Evolutionary conservation across 2,797 vertebrate species (phyloP), one percentile per base, ranked within the genome.

Genomic region (Phataginus tricuspis): DNA sequence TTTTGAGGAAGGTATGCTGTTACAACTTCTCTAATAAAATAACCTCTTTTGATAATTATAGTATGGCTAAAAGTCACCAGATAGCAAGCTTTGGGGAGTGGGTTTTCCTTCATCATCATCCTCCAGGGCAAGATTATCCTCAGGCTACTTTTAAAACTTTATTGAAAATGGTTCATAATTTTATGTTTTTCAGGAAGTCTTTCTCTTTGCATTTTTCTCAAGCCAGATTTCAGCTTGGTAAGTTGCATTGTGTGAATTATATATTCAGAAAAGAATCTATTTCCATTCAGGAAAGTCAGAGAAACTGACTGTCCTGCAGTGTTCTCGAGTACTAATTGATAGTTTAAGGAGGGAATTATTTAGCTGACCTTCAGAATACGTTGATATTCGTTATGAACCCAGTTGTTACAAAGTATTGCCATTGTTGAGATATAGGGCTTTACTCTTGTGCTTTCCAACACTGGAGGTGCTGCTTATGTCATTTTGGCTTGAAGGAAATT

Each of bases 131-230:
- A 45, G 45, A 45, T 45, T 45, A 45, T 45, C 45, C 45, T 45
- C 45, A 45, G n/a, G 14, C 53, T 55, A 5, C 63, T 86, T 87
- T 87, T 42, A 83, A 34, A 53, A 61, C 63, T 91, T 87, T 86
- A 31, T 55, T 85, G 79, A 95, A 93, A 91, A 69, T 68, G 5
- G 31, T 34, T 90, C 27, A 59, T 91, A 45, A 63, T 84, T 80
- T 75, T 93, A 59, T 15, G 23, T 63, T 59, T 94, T 69, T 59
- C 63, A 61, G 49, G 13, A 89, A 78, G 45, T 86, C 7, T 51
- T 77, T 94, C 78, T 91, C 49, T 37, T 63, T 77, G 21, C 49
- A 18, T 85, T 94, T 93, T 88, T 79, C 59, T 51, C n/a, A 83
- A 94, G n/a, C 42, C 31, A 0, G 63, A 13, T 31, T 90, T 92